Base-by-base conservation (phyloP, 2,888 invertebrate species). In the Lucinisca nassula region DNA sequence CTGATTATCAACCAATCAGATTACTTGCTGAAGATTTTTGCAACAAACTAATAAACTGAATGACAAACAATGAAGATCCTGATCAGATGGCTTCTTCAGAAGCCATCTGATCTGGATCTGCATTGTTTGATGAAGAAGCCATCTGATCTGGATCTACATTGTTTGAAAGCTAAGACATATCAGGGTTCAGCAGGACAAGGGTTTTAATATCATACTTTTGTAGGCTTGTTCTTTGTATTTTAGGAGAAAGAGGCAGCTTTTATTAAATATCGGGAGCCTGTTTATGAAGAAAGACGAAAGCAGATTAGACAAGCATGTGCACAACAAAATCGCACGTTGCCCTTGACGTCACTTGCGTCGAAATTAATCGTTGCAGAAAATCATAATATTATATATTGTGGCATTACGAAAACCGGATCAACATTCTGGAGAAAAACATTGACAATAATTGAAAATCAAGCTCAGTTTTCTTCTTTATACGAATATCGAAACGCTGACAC, bases 391-490 rank as follows among this genome's bases (percentile, higher is more conserved):
- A 2, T 74, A 24, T 74, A 74, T 24, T 74, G 74, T 17, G 45
- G 45, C 4, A 74, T 74, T 30, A 24, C 74, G 4, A 74, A 74
- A 74, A 49, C 49, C 1, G 74, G 74, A 27, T 74, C 74, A 3
- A 74, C 74, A 17, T 74, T 74, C 45, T 74, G 74, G 74, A 1
- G 14, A 24, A 40, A 30, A 27, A 74, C 74, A 14, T 35, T 74
- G 6, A 38, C 2, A 3, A 49, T 74, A 2, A 40, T 74, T 24
- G 40, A 40, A 27, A 40, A 49, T 45, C 8, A 27, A 14, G 14
- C 14, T 3, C 27, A n/a, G 24, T 74, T 74, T 49, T 45, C 74
- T 24, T 74, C 74, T 1, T 27, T 49, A 17, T 74, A 45, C n/a
- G 45, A 74, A 49, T 27, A 8, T 35, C 2, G 49, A 30, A 74